These are phyloP conservation scores for Drosophila ustulata DNA, from an alignment of 2,888 invertebrate species.

Conservation along the genomic window DNA sequence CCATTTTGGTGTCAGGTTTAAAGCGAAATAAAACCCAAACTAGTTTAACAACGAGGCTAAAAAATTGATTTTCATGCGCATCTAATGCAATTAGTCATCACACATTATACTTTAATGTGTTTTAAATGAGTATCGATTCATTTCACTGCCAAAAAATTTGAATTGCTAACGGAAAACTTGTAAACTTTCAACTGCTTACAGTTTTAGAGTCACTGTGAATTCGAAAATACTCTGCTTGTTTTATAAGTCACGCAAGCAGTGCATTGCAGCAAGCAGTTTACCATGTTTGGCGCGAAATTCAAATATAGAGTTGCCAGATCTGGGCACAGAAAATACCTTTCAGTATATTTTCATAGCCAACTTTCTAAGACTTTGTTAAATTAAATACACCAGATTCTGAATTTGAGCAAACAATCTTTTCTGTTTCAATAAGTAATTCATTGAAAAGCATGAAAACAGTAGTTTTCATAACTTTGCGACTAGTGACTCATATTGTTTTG, in stretches of 20 bases:
- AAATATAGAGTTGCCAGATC: too few relatives aligned
- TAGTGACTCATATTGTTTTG: too few relatives aligned
- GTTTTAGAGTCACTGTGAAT: not conserved
- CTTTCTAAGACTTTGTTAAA: too few relatives aligned
- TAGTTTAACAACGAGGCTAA: not conserved
- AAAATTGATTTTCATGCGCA: not conserved
- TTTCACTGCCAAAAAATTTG: not conserved
- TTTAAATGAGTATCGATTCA: not conserved
- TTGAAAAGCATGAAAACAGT: too few relatives aligned
- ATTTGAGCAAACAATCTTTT: too few relatives aligned
- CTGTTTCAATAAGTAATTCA: too few relatives aligned
- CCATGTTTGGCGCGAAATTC: too few relatives aligned
- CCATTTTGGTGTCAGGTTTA: slow-evolving; percentile 3
- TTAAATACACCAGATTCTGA: too few relatives aligned
- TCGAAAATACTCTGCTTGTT: not conserved
- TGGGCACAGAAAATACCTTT: not conserved
- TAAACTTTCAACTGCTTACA: not conserved
- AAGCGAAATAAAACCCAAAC: slow-evolving; percentile 5
- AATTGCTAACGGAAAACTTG: not conserved
- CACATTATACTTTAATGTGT: not conserved
- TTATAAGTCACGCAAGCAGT: not conserved
- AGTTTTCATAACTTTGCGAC: too few relatives aligned
- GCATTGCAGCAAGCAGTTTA: not conserved
- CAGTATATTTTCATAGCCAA: too few relatives aligned
- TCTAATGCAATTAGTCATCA: slow-evolving; percentile 5